Conservation (phyloP, 1,140 invertebrate species). For the Aphaenogaster rudis region DNA sequence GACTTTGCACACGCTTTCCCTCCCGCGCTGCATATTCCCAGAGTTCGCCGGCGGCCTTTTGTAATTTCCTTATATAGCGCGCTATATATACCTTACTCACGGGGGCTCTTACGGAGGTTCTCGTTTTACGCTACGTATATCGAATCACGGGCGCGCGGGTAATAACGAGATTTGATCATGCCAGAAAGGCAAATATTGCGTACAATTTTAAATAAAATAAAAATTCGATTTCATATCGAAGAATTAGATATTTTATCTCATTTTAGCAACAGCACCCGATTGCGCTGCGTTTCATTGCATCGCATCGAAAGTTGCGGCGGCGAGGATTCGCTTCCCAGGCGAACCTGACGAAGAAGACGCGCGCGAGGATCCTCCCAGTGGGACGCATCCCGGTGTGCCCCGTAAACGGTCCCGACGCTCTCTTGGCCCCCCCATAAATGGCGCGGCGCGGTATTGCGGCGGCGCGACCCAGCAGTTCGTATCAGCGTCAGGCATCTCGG, state of each 20-base stretch:
- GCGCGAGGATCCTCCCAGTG: constrained; percentile 55
- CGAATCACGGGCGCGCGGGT: background rate
- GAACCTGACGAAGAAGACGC: constrained; percentile 40
- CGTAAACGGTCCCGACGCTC: constrained; percentile 84
- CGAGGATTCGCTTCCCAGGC: constrained; percentile 56
- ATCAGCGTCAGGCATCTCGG: constrained; percentile 84
- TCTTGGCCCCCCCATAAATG: constrained; percentile 81
- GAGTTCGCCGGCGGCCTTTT: constrained; percentile 25
- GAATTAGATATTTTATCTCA: background rate
- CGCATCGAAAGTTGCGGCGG: background rate
- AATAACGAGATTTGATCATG: background rate
- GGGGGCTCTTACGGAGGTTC: constrained; percentile 10
- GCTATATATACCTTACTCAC: background rate
- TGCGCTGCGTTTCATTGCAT: background rate
- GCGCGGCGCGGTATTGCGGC: constrained; percentile 75
- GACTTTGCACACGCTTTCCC: constrained; percentile 48
- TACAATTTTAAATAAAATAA: background rate
- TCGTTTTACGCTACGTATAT: background rate
- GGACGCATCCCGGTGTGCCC: constrained; percentile 59
- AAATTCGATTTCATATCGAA: background rate
- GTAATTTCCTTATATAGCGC: constrained; percentile 6
- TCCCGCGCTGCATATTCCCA: constrained; percentile 1
- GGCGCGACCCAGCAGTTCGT: constrained; percentile 73
- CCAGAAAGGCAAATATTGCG: background rate
- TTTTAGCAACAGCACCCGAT: background rate